phyloP scores from a whole-genome alignment of 2,888 invertebrate species.

The Gasteruption jaculator region DNA sequence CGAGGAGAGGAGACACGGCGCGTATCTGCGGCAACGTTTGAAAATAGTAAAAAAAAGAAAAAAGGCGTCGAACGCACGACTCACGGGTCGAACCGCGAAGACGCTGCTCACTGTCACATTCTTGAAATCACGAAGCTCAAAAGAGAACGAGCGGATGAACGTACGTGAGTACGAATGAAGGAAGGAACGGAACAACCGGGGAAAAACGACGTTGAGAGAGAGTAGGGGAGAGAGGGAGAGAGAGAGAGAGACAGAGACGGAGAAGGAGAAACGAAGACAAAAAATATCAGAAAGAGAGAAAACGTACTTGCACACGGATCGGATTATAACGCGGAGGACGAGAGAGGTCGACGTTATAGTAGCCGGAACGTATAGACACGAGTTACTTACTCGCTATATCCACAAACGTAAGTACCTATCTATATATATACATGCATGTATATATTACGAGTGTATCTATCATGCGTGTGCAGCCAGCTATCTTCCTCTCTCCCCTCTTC shows the following conservation, averaged over 20 bases:
- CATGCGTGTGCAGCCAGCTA: background rate
- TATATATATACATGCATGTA: too few relatives aligned
- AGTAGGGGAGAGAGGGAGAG: conserved; percentile 1
- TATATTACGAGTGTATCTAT: background rate
- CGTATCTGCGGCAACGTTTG: too few relatives aligned
- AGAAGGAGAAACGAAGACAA: background rate
- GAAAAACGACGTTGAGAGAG: background rate
- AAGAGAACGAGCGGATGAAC: conserved; percentile 3
- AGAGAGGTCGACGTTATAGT: conserved; percentile 31
- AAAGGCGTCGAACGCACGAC: too few relatives aligned
- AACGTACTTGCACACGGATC: conserved; percentile 20
- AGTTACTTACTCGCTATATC: too few relatives aligned
- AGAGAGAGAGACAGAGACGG: conserved; percentile 8
- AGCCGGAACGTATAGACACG: too few relatives aligned
- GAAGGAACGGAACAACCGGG: background rate
- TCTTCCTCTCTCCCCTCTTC: conserved; percentile 2
- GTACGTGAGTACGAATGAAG: background rate
- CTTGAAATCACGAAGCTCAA: conserved; percentile 32
- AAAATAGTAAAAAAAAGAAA: too few relatives aligned
- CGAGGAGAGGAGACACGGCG: too few relatives aligned
- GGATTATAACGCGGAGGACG: conserved; percentile 28
- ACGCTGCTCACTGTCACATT: conserved; percentile 42
- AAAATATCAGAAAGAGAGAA: conserved; percentile 17
- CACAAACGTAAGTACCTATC: too few relatives aligned
- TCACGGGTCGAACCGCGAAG: conserved; percentile 34